These are phyloP conservation scores for Platerodrilus igneus DNA, from an alignment of 2,888 invertebrate species.

Conservation along the genomic window DNA sequence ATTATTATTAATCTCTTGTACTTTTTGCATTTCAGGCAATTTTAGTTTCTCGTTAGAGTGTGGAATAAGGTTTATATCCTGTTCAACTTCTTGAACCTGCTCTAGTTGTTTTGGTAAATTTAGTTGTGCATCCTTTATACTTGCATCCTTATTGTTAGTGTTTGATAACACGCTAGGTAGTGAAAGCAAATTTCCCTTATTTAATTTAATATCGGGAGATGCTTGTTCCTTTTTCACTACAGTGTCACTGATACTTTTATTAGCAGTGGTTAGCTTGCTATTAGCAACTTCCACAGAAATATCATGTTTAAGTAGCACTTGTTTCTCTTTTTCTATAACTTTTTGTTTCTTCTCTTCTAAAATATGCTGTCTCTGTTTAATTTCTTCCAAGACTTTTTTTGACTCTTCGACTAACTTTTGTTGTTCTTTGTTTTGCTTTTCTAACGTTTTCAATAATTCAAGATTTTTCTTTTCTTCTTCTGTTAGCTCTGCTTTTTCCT, in stretches of 20 bases:
- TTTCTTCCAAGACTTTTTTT: slow-evolving; percentile 58
- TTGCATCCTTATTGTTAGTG: no score
- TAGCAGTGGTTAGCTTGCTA: background rate
- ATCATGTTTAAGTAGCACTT: no score
- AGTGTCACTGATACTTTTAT: slow-evolving; percentile 1
- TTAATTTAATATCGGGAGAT: background rate
- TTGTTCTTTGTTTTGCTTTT: slow-evolving; percentile 65
- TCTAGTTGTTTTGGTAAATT: no score
- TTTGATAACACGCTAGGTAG: slow-evolving; percentile 6
- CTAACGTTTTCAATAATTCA: slow-evolving; percentile 59
- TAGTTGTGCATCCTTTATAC: no score
- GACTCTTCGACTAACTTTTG: slow-evolving; percentile 64
- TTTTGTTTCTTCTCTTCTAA: slow-evolving; percentile 44
- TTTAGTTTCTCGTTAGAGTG: no score
- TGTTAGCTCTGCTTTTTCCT: slow-evolving; percentile 39
- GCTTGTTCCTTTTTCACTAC: background rate
- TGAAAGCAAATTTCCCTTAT: slow-evolving; percentile 8
- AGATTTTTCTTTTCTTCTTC: slow-evolving; percentile 41
- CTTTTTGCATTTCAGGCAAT: no score
- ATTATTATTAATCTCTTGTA: slow-evolving; percentile 5
- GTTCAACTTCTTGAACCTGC: no score
- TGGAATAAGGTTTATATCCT: no score
- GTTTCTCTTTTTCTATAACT: slow-evolving; percentile 46
- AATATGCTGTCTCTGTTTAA: slow-evolving; percentile 50
- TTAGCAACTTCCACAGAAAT: slow-evolving; percentile 44